These are phyloP conservation scores for Auanema sp. DNA, from an alignment of 2,888 invertebrate species.

Conservation along the genomic window DNA sequence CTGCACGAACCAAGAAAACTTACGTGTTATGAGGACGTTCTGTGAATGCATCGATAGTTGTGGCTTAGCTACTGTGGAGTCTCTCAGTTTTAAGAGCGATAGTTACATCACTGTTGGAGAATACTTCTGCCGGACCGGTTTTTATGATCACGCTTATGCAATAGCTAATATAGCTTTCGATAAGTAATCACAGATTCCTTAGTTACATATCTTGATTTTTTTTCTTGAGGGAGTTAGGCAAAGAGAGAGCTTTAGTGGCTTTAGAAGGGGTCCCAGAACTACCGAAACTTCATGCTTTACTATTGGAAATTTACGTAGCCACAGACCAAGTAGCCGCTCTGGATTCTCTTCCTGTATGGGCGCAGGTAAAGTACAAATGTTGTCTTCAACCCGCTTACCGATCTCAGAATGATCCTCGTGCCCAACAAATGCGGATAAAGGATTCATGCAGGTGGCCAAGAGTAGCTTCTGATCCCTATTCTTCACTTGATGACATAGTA, in stretches of 20 bases:
- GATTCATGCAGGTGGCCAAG: too few relatives aligned
- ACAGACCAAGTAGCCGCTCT: conserved; percentile 13
- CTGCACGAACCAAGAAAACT: too few relatives aligned
- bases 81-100: neutral
- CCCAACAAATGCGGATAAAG: neutral
- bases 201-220: neutral
- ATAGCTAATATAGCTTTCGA: conserved; percentile 34
- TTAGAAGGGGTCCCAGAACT: conserved; percentile 5
- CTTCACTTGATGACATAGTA: too few relatives aligned
- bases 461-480: too few relatives aligned
- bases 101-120: conserved; percentile 1
- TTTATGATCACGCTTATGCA: conserved; percentile 24
- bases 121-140: conserved; percentile 1
- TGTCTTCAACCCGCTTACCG: neutral
- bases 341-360: conserved; percentile 9
- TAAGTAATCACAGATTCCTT: conserved; percentile 12
- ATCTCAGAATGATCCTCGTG: neutral
- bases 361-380: neutral
- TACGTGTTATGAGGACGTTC: conserved; percentile 7
- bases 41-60: conserved; percentile 16
- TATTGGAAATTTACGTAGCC: conserved; percentile 7
- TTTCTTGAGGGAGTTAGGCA: neutral
- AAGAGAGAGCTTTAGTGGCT: conserved; percentile 7
- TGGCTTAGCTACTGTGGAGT: conserved; percentile 7
- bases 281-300: neutral